Evolutionary conservation across 1,140 invertebrate genomes (phyloP), one percentile per base, ranked within the genome.

Genomic region (Drosophila tsacasi): DNA sequence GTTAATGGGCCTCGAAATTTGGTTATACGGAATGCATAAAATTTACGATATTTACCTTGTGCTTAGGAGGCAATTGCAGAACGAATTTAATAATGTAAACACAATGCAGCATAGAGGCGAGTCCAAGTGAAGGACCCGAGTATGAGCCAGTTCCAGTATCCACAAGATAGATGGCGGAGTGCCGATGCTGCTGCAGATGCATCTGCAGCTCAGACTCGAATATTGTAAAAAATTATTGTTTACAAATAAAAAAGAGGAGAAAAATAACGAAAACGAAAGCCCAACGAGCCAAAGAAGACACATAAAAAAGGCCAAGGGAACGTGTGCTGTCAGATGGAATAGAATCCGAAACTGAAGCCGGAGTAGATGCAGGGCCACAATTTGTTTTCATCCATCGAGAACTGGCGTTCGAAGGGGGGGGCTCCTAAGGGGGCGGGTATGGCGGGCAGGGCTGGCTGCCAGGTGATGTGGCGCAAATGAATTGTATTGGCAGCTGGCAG

Each of bases 401-500:
- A 37, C 49, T 61, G 73, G 35, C 39, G 58, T 19, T 54, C 15
- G 17, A 25, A 19, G 13, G 19, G 57, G 21, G 39, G 27, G 30
- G 9, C 30, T 50, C 47, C 25, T 47, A 64, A 46, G 39, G 64
- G 64, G 67, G 71, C 30, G n/a, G n/a, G n/a, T n/a, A n/a, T n/a
- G 35, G 39, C 61, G 27, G 64, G 8, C 5, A 21, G 12, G 40
- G 44, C 39, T 46, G 63, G 54, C 73, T 67, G 67, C 63, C 44
- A 77, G 46, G 46, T 81, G 79, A 86, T 81, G 66, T 72, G 83
- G 83, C 75, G 83, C 79, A 86, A 86, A 86, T 86, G 76, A 86
- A 86, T 86, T 86, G 83, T 82, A 86, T 86, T 86, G 83, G 83
- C 83, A 86, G 83, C 78, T 81, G 79, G 83, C 83, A 86, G 83